Conservation (phyloP, 2,797 vertebrate genomes). For the Spheniscus humboldti region DNA sequence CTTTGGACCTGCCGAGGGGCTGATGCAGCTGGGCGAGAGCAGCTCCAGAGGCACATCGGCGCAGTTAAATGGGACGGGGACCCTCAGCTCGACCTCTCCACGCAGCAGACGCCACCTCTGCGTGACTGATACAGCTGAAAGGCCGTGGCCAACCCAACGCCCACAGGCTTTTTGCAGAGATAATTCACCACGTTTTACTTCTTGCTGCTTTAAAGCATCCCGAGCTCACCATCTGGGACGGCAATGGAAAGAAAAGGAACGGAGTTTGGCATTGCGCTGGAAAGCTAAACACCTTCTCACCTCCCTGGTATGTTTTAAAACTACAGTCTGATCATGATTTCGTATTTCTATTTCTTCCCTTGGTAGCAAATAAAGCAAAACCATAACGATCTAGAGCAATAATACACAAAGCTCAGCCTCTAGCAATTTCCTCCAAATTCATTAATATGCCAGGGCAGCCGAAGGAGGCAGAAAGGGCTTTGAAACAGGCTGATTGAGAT, state of each 20-base stretch:
- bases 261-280: neutral
- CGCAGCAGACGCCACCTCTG: no score
- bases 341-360: slow-evolving; percentile 73
- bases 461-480: slow-evolving; percentile 66
- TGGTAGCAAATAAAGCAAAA: slow-evolving; percentile 72
- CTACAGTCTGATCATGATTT: slow-evolving; percentile 58
- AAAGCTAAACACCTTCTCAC: slow-evolving; percentile 42
- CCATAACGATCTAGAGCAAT: slow-evolving; percentile 57
- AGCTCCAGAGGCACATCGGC: no score
- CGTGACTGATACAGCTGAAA: neutral
- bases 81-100: neutral
- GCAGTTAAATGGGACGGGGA: neutral
- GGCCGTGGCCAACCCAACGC: neutral
- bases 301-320: slow-evolving; percentile 58
- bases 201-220: neutral
- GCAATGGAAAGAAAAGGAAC: neutral
- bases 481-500: slow-evolving; percentile 46
- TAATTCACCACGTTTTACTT: neutral
- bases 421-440: slow-evolving; percentile 61
- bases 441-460: slow-evolving; percentile 54
- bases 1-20: neutral
- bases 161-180: neutral
- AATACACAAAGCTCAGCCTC: slow-evolving; percentile 58
- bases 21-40: neutral
- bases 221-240: neutral